Percentiles rank a stretch among this genome's conserved stretches.
Evolutionary conservation across 92 coral and sea anemone genomes (phyloP).

Genomic region (Micromussa lordhowensis): DNA sequence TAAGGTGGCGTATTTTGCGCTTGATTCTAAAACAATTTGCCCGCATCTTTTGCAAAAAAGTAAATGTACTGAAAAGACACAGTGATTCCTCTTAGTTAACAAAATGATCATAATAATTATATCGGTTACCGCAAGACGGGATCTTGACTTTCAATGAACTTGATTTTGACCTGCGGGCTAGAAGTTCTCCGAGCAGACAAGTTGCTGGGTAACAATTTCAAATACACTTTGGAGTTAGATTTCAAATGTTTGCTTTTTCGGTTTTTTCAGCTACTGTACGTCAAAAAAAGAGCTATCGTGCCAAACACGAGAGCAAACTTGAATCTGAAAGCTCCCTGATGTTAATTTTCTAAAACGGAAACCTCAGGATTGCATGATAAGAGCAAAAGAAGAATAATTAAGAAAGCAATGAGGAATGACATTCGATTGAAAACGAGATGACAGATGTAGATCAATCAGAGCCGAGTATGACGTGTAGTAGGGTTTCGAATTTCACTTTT

Average conservation of each 20-base stretch:
- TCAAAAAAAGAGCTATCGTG: background rate
- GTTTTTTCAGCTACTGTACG: background rate
- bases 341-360: background rate
- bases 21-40: background rate
- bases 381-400: background rate
- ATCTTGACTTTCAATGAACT: background rate
- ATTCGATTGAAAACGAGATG: background rate
- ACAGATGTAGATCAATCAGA: background rate
- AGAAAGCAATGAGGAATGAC: background rate
- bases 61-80: background rate
- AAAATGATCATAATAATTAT: background rate
- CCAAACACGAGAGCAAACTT: background rate
- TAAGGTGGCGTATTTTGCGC: background rate
- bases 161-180: background rate
- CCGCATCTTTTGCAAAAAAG: background rate
- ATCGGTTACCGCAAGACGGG: background rate
- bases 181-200: background rate
- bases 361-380: background rate
- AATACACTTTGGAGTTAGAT: background rate
- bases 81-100: background rate
- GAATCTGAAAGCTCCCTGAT: background rate
- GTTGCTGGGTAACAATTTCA: background rate
- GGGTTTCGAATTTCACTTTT: background rate
- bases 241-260: no score
- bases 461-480: slow-evolving; percentile 7